These are phyloP conservation scores for Perca schrenkii DNA, from an alignment of 2,113 vertebrate genomes.

Conservation along the genomic window DNA sequence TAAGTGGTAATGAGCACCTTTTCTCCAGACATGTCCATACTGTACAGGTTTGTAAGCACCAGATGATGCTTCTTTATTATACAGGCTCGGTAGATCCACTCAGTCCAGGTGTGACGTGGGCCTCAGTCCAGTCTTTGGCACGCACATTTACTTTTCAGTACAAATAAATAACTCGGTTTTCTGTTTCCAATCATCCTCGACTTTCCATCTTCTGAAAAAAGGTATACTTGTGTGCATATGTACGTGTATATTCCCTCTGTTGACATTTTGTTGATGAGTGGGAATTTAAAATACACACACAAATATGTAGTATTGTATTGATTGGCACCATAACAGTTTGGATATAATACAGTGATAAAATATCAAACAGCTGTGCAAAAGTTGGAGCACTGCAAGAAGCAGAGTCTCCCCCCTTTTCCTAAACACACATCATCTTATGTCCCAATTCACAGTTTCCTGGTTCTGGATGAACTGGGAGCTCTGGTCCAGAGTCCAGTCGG, in stretches of 20 bases:
- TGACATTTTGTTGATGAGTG: not conserved
- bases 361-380: conserved; percentile 5
- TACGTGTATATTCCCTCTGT: not conserved
- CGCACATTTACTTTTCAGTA: not conserved
- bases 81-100: not conserved
- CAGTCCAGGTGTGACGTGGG: not conserved
- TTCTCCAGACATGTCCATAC: not conserved
- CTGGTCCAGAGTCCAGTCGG: conserved; percentile 11
- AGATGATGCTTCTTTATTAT: not conserved
- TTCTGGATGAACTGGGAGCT: not conserved
- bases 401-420: no score
- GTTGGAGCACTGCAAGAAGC: not conserved
- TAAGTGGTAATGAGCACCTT: not conserved
- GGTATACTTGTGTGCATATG: not conserved
- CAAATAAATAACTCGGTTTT: not conserved
- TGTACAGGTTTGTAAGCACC: not conserved
- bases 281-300: conserved; percentile 31
- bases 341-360: conserved; percentile 44
- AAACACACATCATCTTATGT: not conserved
- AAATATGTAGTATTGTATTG: not conserved
- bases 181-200: not conserved
- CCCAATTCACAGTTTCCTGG: conserved; percentile 24
- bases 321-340: conserved; percentile 15
- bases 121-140: not conserved
- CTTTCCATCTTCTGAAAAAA: not conserved